phyloP scores from a whole-genome alignment of 1,140 invertebrate genomes.

The Meloidogyne hapla region DNA sequence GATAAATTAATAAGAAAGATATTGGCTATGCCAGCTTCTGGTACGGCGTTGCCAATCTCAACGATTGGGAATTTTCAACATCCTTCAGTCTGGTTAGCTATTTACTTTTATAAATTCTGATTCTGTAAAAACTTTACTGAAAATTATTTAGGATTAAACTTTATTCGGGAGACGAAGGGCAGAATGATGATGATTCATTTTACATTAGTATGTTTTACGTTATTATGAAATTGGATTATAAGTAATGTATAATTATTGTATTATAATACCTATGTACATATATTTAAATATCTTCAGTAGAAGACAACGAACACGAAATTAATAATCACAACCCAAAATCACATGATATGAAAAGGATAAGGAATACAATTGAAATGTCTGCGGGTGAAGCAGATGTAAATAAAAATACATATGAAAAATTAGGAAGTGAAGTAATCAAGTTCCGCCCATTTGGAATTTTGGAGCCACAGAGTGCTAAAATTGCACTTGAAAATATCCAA shows the following conservation, averaged over 20 bases:
- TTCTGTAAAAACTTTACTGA: neutral
- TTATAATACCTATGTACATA: no score
- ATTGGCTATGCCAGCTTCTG: neutral
- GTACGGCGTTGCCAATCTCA: neutral
- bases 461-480: conserved; percentile 23
- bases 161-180: neutral
- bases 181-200: neutral
- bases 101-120: neutral
- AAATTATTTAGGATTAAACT: neutral
- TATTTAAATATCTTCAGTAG: no score
- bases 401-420: neutral
- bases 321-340: neutral
- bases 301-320: no score
- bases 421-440: neutral
- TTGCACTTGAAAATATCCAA: conserved; percentile 25
- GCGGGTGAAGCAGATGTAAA: neutral
- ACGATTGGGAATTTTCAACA: neutral
- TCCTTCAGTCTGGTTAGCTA: neutral
- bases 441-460: conserved; percentile 43
- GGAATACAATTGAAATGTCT: neutral
- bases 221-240: no score
- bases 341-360: neutral
- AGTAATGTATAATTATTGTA: neutral
- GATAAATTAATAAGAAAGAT: conserved; percentile 8
- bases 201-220: neutral